These are phyloP conservation scores for Morus bassanus DNA, from an alignment of 2,797 vertebrate genomes.

Conservation along the genomic window DNA sequence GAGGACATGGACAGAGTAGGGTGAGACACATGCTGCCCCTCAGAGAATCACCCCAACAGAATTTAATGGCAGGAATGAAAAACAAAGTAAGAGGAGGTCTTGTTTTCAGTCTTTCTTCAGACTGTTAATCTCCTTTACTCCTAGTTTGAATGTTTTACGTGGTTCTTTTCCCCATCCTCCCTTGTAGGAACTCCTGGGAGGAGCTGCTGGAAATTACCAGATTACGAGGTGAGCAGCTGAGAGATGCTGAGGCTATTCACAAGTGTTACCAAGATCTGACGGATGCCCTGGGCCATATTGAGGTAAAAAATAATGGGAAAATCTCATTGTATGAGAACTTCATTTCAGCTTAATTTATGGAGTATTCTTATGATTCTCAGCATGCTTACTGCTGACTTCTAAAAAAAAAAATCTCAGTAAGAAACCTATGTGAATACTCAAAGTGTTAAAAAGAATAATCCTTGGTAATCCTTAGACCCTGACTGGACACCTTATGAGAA, in stretches of 20 bases:
- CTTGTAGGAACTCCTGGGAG: constrained; percentile 82
- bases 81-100: not conserved
- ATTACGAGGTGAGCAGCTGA: constrained; percentile 72
- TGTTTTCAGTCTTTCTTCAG: not conserved
- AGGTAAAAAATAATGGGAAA: constrained; percentile 71
- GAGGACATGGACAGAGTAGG: not conserved
- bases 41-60: not conserved
- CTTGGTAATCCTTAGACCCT: not conserved
- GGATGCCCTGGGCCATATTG: constrained; percentile 80
- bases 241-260: constrained; percentile 76
- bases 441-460: not conserved
- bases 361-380: not conserved
- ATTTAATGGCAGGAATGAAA: not conserved
- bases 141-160: not conserved
- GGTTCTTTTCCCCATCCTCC: not conserved
- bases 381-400: not conserved
- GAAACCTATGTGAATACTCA: not conserved
- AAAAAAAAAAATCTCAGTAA: not conserved
- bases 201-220: constrained; percentile 76
- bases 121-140: not conserved
- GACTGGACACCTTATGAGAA: not conserved
- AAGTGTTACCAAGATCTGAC: constrained; percentile 80
- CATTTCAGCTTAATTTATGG: not conserved
- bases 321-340: not conserved
- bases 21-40: not conserved